Conservation (phyloP, 1,140 invertebrate genomes). For the Chironomus striatipennis region DNA sequence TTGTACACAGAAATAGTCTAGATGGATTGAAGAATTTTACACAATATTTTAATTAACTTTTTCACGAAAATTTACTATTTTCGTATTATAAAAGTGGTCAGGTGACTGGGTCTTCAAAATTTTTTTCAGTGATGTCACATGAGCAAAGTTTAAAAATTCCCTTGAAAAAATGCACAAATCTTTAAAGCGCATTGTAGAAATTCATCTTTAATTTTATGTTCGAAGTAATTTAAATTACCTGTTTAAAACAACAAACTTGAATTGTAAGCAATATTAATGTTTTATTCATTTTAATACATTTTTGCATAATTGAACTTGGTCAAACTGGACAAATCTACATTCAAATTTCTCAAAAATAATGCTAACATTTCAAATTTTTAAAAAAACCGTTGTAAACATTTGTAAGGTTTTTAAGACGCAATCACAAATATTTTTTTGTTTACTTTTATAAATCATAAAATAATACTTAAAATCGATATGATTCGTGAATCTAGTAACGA, state of each 20-base stretch:
- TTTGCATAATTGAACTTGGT: too few relatives aligned
- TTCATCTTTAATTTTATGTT: too few relatives aligned
- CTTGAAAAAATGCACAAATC: too few relatives aligned
- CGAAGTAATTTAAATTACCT: too few relatives aligned
- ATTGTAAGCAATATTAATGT: too few relatives aligned
- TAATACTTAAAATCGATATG: not conserved
- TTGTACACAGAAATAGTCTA: slow-evolving; percentile 37
- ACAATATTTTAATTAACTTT: not conserved
- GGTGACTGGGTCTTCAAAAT: not conserved
- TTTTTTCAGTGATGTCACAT: not conserved
- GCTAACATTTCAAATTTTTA: too few relatives aligned
- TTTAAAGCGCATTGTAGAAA: not conserved
- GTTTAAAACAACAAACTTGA: too few relatives aligned
- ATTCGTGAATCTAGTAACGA: too few relatives aligned
- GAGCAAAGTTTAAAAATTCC: too few relatives aligned
- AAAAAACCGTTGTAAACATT: not conserved
- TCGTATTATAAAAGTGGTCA: not conserved
- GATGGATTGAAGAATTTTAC: not conserved
- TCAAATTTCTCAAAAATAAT: too few relatives aligned
- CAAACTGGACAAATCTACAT: too few relatives aligned
- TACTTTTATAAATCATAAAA: not conserved
- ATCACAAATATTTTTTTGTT: not conserved
- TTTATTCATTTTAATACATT: too few relatives aligned
- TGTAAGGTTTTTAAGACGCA: not conserved
- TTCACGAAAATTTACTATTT: slow-evolving; percentile 1